These are phyloP conservation scores for Labia minor DNA, from an alignment of 2,888 invertebrate species.

Conservation along the genomic window DNA sequence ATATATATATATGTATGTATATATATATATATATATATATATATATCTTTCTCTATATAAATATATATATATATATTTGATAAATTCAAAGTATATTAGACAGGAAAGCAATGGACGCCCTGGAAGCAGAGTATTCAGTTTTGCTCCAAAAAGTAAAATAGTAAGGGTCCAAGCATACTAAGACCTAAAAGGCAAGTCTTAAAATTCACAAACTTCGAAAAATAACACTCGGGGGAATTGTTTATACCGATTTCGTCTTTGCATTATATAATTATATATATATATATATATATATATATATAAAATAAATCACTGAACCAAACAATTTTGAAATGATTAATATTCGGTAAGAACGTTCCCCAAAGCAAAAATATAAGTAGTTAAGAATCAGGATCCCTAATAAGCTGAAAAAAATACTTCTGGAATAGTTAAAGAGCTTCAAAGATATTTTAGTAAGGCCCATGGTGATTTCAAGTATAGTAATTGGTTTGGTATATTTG, in stretches of 20 bases:
- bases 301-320: not conserved
- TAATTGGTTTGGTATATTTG: conserved; percentile 8
- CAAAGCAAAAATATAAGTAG: not conserved
- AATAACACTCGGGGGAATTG: not conserved
- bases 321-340: not conserved
- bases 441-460: conserved; percentile 3
- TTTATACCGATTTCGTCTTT: not conserved
- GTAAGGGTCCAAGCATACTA: not conserved
- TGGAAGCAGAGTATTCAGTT: not conserved
- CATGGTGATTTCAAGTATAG: not conserved
- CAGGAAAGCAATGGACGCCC: conserved; percentile 8
- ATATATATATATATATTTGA: not conserved
- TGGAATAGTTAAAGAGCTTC: not conserved
- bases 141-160: not conserved
- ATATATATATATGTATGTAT: too few species aligned
- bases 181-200: not conserved
- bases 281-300: not conserved
- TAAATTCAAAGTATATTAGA: not conserved
- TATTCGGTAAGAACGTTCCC: not conserved
- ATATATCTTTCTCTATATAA: not conserved
- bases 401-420: not conserved
- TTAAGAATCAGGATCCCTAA: conserved; percentile 1
- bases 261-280: not conserved
- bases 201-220: not conserved
- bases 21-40: too few species aligned